A percentile compares a stretch with the other conserved stretches of the same genome.
Conservation (phyloP, 35 echinoderm and acorn worm genomes). For the Hemicentrotus pulcherrimus region DNA sequence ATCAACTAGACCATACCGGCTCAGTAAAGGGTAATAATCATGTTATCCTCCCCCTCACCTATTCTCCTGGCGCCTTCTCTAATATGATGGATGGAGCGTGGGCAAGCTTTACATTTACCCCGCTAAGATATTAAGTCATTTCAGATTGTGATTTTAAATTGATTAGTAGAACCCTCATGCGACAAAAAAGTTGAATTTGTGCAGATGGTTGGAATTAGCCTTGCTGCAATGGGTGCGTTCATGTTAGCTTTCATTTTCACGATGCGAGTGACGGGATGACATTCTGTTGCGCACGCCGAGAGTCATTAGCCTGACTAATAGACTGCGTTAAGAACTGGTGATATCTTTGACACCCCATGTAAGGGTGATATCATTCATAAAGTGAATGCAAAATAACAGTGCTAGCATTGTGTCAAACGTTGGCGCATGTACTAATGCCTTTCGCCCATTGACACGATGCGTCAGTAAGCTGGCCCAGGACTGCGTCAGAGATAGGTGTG, state of each 20-base stretch:
- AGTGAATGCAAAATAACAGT: too few relatives aligned
- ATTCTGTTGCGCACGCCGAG: too few relatives aligned
- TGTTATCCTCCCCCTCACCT: not conserved
- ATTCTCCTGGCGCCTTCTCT: not conserved
- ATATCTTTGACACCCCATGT: too few relatives aligned
- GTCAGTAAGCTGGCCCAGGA: too few relatives aligned
- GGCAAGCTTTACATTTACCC: not conserved
- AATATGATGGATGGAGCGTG: not conserved
- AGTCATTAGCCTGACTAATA: too few relatives aligned
- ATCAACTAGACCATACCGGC: not conserved
- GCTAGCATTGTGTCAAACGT: too few relatives aligned
- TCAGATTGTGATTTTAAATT: not conserved
- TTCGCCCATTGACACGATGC: too few relatives aligned
- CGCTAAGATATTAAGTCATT: not conserved
- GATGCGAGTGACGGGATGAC: not conserved
- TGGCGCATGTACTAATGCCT: too few relatives aligned
- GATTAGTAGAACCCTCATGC: not conserved
- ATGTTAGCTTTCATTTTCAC: not conserved
- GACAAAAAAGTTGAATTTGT: not conserved
- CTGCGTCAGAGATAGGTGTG: too few relatives aligned
- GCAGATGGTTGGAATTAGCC: not conserved
- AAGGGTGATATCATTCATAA: too few relatives aligned
- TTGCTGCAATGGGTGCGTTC: too few relatives aligned
- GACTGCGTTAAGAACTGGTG: too few relatives aligned
- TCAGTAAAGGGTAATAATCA: not conserved